Evolutionary conservation across 1,140 invertebrate species (phyloP).

Genomic region (Hycleus cichorii): DNA sequence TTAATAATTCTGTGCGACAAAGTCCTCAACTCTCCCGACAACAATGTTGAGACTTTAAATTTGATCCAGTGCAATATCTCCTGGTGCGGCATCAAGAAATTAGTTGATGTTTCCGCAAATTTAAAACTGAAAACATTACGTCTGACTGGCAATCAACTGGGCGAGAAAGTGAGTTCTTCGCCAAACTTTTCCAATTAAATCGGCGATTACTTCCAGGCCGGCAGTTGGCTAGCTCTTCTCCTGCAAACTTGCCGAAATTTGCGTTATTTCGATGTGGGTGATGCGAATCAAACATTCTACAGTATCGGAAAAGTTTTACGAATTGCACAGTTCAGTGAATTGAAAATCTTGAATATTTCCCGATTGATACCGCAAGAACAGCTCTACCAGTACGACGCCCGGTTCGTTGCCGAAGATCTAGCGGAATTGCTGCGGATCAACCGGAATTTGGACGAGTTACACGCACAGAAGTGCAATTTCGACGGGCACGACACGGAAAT

Average conservation of each 20-base stretch:
- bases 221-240: conserved; percentile 44
- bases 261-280: conserved; percentile 46
- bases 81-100: conserved; percentile 31
- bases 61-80: conserved; percentile 48
- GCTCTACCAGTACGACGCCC: conserved; percentile 11
- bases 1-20: conserved; percentile 41
- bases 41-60: conserved; percentile 45
- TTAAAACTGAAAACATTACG: conserved; percentile 44
- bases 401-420: conserved; percentile 5
- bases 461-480: conserved; percentile 52
- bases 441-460: conserved; percentile 44
- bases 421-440: conserved; percentile 37
- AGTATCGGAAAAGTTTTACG: conserved; percentile 41
- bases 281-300: conserved; percentile 46
- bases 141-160: conserved; percentile 50
- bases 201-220: conserved; percentile 33
- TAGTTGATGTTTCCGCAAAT: conserved; percentile 7
- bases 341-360: conserved; percentile 51
- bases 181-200: neutral
- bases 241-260: conserved; percentile 43
- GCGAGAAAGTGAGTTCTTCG: conserved; percentile 33
- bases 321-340: conserved; percentile 30
- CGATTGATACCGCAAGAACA: conserved; percentile 40
- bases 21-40: conserved; percentile 15
- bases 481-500: conserved; percentile 50